Evolutionary conservation across 2,797 vertebrate species (phyloP).

Genomic region (Syngnathus acus): DNA sequence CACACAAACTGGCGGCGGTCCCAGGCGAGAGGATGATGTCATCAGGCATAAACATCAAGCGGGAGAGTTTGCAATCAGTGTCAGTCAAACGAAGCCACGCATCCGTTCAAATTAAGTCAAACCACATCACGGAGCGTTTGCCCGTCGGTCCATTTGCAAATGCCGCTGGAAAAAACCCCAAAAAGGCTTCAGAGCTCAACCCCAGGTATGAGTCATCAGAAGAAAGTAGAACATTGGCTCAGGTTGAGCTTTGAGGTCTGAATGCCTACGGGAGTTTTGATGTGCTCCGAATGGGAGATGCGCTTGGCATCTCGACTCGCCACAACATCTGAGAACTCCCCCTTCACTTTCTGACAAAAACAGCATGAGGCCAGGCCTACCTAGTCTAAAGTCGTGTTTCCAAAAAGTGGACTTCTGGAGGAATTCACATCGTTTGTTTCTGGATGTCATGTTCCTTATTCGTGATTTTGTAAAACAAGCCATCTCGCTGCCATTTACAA

Average conservation of each 20-base stretch:
- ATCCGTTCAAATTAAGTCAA: conserved; percentile 28
- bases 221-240: conserved; percentile 44
- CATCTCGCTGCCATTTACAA: too few relatives aligned
- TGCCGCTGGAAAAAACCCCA: conserved; percentile 4
- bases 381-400: background rate
- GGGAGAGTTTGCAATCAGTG: conserved; percentile 53
- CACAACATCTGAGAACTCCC: background rate
- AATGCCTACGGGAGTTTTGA: conserved; percentile 44
- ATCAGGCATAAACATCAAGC: conserved; percentile 48
- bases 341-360: background rate
- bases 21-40: conserved; percentile 54
- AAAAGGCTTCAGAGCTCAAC: conserved; percentile 25
- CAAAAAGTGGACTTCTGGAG: too few relatives aligned
- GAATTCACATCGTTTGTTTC: too few relatives aligned
- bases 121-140: background rate
- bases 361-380: background rate
- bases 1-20: conserved; percentile 58
- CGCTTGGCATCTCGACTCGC: conserved; percentile 3
- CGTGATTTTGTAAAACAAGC: too few relatives aligned
- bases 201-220: conserved; percentile 36
- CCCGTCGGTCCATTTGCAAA: conserved; percentile 1
- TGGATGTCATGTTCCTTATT: too few relatives aligned
- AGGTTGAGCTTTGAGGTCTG: conserved; percentile 28
- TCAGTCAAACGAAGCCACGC: conserved; percentile 40
- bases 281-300: conserved; percentile 33